Conservation (phyloP, 2,888 invertebrate genomes). For the Eudasyphora cyanicolor region DNA sequence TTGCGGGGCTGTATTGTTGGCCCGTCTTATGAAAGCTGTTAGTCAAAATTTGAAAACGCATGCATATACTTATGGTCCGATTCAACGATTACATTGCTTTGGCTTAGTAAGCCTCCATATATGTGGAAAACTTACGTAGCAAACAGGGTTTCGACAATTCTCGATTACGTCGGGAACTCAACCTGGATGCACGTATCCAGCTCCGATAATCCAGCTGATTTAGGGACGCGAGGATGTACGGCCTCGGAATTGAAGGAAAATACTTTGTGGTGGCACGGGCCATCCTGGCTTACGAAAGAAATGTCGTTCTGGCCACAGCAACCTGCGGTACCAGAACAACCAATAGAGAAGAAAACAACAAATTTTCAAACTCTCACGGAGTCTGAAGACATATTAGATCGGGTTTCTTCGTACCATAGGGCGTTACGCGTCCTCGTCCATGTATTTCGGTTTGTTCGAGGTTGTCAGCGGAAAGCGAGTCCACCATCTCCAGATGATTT, state of each 20-base stretch:
- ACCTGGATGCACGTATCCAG: background rate
- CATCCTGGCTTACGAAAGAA: background rate
- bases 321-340: background rate
- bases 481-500: background rate
- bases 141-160: background rate
- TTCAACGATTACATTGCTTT: background rate
- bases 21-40: background rate
- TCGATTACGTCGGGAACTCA: too few relatives aligned
- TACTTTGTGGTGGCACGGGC: background rate
- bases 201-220: background rate
- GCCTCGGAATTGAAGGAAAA: background rate
- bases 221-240: background rate
- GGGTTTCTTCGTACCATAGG: background rate
- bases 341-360: background rate
- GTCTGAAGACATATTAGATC: background rate
- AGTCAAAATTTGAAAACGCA: background rate
- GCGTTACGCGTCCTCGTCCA: background rate
- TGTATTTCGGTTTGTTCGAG: background rate
- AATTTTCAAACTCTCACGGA: background rate
- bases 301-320: background rate
- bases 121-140: background rate
- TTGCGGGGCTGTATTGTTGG: background rate
- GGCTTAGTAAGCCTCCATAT: background rate
- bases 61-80: background rate
- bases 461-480: background rate